A percentile compares a stretch with the other conserved stretches of the same genome.
phyloP scores from a whole-genome alignment of 2,888 invertebrate species.

The Priocnemis perturbator region DNA sequence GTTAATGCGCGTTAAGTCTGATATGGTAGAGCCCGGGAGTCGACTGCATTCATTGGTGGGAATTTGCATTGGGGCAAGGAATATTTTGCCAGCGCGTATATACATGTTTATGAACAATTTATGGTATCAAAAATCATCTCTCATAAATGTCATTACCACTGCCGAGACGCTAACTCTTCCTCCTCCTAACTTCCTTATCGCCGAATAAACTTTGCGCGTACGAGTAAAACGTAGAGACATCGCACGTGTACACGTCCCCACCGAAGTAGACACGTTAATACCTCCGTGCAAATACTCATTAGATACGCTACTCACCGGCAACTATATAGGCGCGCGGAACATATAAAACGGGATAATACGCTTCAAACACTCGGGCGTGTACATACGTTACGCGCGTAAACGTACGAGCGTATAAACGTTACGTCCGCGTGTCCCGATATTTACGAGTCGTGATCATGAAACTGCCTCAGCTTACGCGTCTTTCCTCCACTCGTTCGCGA shows the following conservation, averaged over 20 bases:
- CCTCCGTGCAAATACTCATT: too few species aligned
- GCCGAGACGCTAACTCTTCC: neutral
- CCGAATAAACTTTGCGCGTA: too few species aligned
- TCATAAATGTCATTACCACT: neutral
- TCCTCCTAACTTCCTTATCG: neutral
- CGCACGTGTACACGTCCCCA: too few species aligned
- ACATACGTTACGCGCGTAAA: too few species aligned
- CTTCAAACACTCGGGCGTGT: too few species aligned
- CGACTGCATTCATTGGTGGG: conserved; percentile 24
- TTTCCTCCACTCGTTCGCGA: conserved; percentile 22
- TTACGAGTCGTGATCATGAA: conserved; percentile 8
- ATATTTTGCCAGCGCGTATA: conserved; percentile 16
- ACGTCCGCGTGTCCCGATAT: neutral
- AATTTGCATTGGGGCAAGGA: conserved; percentile 52
- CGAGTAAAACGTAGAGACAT: too few species aligned
- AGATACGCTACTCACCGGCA: too few species aligned
- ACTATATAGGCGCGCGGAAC: too few species aligned
- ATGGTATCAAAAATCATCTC: neutral
- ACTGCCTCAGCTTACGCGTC: too few species aligned
- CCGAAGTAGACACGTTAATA: too few species aligned
- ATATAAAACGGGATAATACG: too few species aligned
- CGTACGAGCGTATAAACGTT: neutral
- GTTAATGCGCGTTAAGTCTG: conserved; percentile 63
- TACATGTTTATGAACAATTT: too few species aligned
- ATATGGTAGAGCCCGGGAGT: conserved; percentile 40